Conservation (phyloP, 2,888 invertebrate species). For the Trypoxylon attenuatum region DNA sequence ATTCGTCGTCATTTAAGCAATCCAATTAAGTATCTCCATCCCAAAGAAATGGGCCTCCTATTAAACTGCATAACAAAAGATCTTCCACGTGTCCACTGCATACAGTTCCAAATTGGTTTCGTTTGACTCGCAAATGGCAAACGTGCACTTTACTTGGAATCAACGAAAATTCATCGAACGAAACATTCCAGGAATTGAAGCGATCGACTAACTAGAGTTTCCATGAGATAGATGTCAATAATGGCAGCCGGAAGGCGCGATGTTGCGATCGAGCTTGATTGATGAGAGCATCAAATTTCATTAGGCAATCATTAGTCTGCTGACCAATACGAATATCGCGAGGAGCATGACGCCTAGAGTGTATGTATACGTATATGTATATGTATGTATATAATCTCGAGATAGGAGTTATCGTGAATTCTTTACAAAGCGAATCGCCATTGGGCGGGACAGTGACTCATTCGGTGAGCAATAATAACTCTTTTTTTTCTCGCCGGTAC, state of each 20-base stretch:
- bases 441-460: slow-evolving; percentile 53
- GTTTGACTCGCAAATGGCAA: background rate
- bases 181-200: slow-evolving; percentile 35
- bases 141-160: slow-evolving; percentile 1
- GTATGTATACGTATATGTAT: slow-evolving; percentile 27
- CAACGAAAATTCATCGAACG: slow-evolving; percentile 19
- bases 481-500: slow-evolving; percentile 4
- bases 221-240: slow-evolving; percentile 23
- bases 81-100: background rate
- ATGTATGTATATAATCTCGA: no score
- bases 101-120: no score
- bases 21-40: background rate
- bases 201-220: slow-evolving; percentile 25
- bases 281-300: slow-evolving; percentile 58
- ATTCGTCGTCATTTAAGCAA: background rate
- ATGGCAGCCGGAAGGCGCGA: slow-evolving; percentile 9
- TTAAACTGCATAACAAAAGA: background rate
- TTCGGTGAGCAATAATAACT: slow-evolving; percentile 53
- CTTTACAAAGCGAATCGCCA: slow-evolving; percentile 45
- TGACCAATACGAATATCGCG: slow-evolving; percentile 45
- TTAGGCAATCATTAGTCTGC: slow-evolving; percentile 50
- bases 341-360: slow-evolving; percentile 5
- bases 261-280: slow-evolving; percentile 25
- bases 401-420: slow-evolving; percentile 54
- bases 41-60: background rate